Evolutionary conservation across 2,797 vertebrate genomes (phyloP), one percentile per base, ranked within the genome.

Genomic region (Halcyon badia): DNA sequence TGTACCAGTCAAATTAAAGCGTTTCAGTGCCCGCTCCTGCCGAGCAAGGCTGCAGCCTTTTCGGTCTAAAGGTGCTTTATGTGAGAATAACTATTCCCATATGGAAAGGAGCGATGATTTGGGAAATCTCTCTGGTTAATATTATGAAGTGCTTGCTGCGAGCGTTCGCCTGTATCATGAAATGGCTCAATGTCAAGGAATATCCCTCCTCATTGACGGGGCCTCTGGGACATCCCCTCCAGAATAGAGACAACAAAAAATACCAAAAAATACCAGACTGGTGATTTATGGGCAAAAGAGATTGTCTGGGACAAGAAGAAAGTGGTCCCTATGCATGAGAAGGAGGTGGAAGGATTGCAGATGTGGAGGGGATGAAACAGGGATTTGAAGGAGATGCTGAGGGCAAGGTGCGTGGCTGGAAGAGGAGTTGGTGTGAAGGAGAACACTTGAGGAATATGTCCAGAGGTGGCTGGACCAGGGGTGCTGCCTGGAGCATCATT

Each of bases 61-160:
- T 33, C 3, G 2, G 7, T 21, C 33, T 57, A 49, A 61, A 94
- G 70, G 76, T 19, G 83, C 78, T 91, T 72, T 30, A 46, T 56
- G 80, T 22, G 17, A 49, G 9, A 56, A 44, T 49, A 44, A 66
- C 70, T 52, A 76, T 70, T 93, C 94, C 94, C 94, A 88, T 48
- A 69, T 73, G 94, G 87, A 82, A 83, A 62, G 26, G n/a, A 90
- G 80, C 1, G 51, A 58, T 8, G 25, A 31, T 22, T 41, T 72
- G 83, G 92, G 94, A 70, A 68, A 79, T 42, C 51, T 77, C 51
- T 66, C 77, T 44, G 94, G 77, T 44, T 61, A 10, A 24, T 3
- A 56, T n/a, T 72, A 52, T 4, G 56, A 33, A 44, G 54, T 68
- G 66, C 87, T 90, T 51, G 28, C 87, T 85, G 66, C 3, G 72